These are phyloP conservation scores for Cyanistes caeruleus DNA, from an alignment of 2,113 vertebrate species.

Conservation along the genomic window DNA sequence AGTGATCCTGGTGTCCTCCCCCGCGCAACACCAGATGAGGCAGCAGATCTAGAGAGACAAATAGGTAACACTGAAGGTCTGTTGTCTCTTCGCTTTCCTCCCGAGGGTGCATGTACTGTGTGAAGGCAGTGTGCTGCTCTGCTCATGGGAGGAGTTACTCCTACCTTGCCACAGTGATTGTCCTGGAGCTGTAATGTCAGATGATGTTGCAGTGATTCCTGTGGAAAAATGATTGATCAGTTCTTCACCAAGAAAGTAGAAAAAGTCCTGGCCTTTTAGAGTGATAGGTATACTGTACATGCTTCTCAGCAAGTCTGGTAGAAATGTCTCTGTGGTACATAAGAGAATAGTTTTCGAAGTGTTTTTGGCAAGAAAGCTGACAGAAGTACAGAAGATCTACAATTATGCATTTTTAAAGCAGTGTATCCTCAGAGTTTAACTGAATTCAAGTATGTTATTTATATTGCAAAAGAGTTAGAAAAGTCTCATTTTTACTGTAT, in stretches of 20 bases:
- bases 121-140: constrained; percentile 23
- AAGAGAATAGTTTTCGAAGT: neutral
- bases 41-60: constrained; percentile 93
- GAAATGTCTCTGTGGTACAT: neutral
- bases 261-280: neutral
- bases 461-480: neutral
- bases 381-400: neutral
- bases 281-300: neutral
- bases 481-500: neutral
- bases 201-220: neutral
- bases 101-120: neutral
- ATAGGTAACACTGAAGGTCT: constrained; percentile 86
- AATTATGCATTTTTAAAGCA: neutral
- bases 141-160: neutral
- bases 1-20: constrained; percentile 94
- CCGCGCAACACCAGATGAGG: constrained; percentile 89
- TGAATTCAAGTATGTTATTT: neutral
- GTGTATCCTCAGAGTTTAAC: neutral
- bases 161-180: neutral
- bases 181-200: neutral
- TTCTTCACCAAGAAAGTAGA: neutral
- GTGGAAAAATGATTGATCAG: neutral
- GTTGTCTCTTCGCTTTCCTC: constrained; percentile 39
- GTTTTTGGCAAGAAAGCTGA: neutral
- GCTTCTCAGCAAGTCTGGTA: neutral